Evolutionary conservation across 2,113 vertebrate genomes (phyloP).

Genomic region (Takifugu flavidus): DNA sequence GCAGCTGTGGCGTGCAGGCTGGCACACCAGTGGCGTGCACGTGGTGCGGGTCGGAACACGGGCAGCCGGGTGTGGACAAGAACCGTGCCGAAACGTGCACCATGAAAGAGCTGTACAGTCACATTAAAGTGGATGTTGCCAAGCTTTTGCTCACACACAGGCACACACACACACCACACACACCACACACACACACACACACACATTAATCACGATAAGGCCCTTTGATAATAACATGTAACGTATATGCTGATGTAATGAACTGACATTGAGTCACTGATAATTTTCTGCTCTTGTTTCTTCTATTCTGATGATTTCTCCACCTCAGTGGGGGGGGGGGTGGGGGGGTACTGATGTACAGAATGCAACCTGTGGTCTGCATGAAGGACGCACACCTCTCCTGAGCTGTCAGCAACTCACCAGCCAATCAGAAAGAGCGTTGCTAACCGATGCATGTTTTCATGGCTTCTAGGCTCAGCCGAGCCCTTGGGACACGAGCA

Average conservation of each 20-base stretch:
- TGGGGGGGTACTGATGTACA: slow-evolving; percentile 28
- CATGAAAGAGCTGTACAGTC: no score
- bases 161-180: no score
- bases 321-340: not conserved
- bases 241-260: not conserved
- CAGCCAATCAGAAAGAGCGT: not conserved
- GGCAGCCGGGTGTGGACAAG: not conserved
- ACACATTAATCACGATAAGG: not conserved
- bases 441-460: slow-evolving; percentile 15
- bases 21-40: slow-evolving; percentile 32
- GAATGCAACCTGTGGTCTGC: slow-evolving; percentile 31
- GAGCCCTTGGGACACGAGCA: slow-evolving; percentile 39
- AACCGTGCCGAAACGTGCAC: no score
- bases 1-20: slow-evolving; percentile 62
- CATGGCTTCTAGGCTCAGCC: slow-evolving; percentile 18
- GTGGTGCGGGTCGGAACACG: no score
- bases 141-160: no score
- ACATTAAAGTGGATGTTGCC: no score
- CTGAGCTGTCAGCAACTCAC: slow-evolving; percentile 42
- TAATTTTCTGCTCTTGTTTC: not conserved
- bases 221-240: no score
- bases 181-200: no score
- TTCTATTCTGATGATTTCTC: slow-evolving; percentile 19
- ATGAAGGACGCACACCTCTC: slow-evolving; percentile 13
- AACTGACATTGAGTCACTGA: slow-evolving; percentile 8